Conservation (phyloP, 2,888 invertebrate genomes). For the Lycocerus yunnanus region DNA sequence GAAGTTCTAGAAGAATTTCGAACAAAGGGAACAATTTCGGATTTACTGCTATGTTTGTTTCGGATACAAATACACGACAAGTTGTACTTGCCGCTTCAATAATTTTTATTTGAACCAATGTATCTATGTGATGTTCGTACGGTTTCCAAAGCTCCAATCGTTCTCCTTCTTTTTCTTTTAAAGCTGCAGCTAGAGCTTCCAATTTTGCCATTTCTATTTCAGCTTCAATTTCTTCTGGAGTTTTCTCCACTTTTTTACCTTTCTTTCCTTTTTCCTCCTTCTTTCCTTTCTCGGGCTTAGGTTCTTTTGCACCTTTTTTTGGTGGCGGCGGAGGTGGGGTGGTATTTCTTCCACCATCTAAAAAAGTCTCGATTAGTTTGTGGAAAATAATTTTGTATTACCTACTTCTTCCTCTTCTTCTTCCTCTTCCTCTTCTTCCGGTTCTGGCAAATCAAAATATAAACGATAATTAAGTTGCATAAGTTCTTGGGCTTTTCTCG, state of each 20-base stretch:
- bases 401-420: conserved; percentile 25
- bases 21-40: conserved; percentile 70
- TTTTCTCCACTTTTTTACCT: conserved; percentile 23
- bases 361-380: not conserved
- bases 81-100: conserved; percentile 60
- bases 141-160: conserved; percentile 58
- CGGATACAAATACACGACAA: conserved; percentile 62
- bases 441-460: conserved; percentile 65
- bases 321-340: not conserved
- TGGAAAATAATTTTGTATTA: not conserved
- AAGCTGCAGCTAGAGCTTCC: conserved; percentile 42
- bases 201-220: conserved; percentile 31
- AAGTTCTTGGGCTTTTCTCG: conserved; percentile 62
- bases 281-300: conserved; percentile 47
- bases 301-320: not conserved
- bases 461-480: conserved; percentile 70
- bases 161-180: conserved; percentile 25
- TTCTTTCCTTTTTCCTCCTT: conserved; percentile 32
- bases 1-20: conserved; percentile 75
- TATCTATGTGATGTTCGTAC: conserved; percentile 70
- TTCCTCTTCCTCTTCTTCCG: conserved; percentile 32
- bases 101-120: conserved; percentile 64
- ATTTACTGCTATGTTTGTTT: conserved; percentile 57
- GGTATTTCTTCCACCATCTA: not conserved
- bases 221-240: conserved; percentile 28